Evolutionary conservation across 2,113 vertebrate species (phyloP), one percentile per base, ranked within the genome.

Genomic region (Hiodon tergisus): DNA sequence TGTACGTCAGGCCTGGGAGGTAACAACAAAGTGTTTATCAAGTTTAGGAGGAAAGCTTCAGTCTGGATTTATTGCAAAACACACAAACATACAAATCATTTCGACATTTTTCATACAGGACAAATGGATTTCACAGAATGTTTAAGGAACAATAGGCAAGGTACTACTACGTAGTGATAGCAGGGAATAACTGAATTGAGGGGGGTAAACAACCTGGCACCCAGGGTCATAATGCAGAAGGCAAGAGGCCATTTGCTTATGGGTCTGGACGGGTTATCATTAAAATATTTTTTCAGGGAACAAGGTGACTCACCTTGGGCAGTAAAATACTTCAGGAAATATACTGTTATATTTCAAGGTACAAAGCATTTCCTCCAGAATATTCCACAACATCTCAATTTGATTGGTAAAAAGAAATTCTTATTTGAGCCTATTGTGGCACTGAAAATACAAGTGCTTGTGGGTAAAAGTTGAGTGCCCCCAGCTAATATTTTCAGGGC

Each of bases 1-100:
- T 97, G 79, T 95, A 95, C 0, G 91, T 89, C 72, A 99, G 89
- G 84, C 96, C 97, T 99, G 79, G 58, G 79, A 65, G 31, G 3
- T 14, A 47, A 0, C 46, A 14, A 59, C 58, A 59, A 59, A 59
- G 58, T 59, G 58, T 59, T 3, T 59, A 59, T 59, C 58, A 59
- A 59, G 58, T 59, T 59, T 59, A 59, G 58, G 58, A 59, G 58
- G 58, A 59, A 59, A 59, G 58, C 58, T 59, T 59, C 58, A 31
- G 31, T 31, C 31, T 2, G 31, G 31, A 31, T 31, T 31, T 31
- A 31, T 31, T 31, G 31, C 31, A 31, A 31, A 0, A 31, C 31
- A 31, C 31, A 31, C 31, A 31, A 31, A 31, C 31, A 31, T 31
- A 31, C 31, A 31, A 31, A 31, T 31, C 31, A 31, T 31, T 31